Percentiles rank a stretch among this genome's conserved stretches.
Evolutionary conservation across 2,888 invertebrate genomes (phyloP).

Genomic region (Euproctis similis): DNA sequence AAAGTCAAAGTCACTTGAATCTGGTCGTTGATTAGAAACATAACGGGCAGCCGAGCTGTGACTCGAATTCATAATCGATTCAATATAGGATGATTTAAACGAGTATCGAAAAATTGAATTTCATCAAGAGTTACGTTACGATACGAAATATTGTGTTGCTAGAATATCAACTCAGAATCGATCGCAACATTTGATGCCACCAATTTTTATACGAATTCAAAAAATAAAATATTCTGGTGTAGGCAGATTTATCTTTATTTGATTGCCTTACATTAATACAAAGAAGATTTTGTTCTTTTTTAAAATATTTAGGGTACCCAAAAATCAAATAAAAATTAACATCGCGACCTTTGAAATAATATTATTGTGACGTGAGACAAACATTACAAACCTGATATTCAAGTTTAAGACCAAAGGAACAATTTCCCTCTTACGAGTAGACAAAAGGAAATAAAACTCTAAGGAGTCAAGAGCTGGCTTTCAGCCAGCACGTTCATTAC

Average conservation of each 20-base stretch:
- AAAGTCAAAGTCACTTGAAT: constrained; percentile 30
- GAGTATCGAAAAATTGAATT: constrained; percentile 18
- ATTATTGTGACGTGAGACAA: too few relatives aligned
- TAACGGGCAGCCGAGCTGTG: constrained; percentile 23
- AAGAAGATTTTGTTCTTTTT: too few relatives aligned
- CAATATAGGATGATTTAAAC: constrained; percentile 25
- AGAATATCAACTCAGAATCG: constrained; percentile 1
- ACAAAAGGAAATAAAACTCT: constrained; percentile 12
- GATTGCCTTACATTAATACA: too few relatives aligned
- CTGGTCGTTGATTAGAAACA: constrained; percentile 28
- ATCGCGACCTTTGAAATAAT: too few relatives aligned
- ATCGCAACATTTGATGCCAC: too few relatives aligned
- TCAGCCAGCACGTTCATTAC: constrained; percentile 24
- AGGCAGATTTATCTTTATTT: too few relatives aligned
- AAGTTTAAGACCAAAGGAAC: constrained; percentile 18
- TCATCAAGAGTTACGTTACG: constrained; percentile 7
- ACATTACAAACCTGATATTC: too few relatives aligned
- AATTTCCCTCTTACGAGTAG: constrained; percentile 17
- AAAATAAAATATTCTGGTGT: too few relatives aligned
- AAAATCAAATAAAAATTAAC: too few relatives aligned
- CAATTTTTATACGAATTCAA: too few relatives aligned
- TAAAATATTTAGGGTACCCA: too few relatives aligned
- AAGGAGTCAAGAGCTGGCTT: constrained; percentile 19
- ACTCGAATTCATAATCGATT: constrained; percentile 26
- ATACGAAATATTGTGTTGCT: constrained; percentile 1